A percentile compares a stretch with the other conserved stretches of the same genome.
Conservation (phyloP, 1,140 invertebrate species). For the Drosophila mauritiana region DNA sequence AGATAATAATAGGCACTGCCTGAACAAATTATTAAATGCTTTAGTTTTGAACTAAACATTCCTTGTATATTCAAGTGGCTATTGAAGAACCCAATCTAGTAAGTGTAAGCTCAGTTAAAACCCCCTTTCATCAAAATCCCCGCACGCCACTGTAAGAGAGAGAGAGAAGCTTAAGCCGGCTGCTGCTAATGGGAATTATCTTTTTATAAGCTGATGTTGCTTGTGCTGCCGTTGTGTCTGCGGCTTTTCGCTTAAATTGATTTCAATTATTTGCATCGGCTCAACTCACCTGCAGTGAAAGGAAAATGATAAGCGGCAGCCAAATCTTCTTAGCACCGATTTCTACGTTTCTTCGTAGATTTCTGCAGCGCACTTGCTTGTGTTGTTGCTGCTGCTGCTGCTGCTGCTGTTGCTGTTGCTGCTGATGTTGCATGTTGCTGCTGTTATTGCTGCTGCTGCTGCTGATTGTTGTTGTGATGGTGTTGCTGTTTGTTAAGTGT, state of each 20-base stretch:
- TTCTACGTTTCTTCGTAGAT: constrained; percentile 51
- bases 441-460: constrained; percentile 24
- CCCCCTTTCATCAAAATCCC: not conserved
- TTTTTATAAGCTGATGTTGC: constrained; percentile 45
- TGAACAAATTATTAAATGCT: no score
- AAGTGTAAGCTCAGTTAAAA: no score
- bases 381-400: constrained; percentile 41
- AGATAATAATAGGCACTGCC: not conserved
- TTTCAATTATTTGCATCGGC: constrained; percentile 51
- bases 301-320: constrained; percentile 80
- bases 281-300: constrained; percentile 82
- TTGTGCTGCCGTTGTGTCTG: constrained; percentile 35
- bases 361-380: constrained; percentile 51
- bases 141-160: not conserved
- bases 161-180: constrained; percentile 30
- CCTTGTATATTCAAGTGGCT: no score
- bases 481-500: constrained; percentile 27
- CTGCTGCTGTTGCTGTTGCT: constrained; percentile 23
- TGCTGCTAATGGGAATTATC: constrained; percentile 54
- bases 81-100: no score
- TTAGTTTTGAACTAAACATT: no score
- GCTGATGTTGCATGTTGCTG: constrained; percentile 37
- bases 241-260: constrained; percentile 49
- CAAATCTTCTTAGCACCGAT: constrained; percentile 78
- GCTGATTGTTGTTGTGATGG: constrained; percentile 24